Evolutionary conservation across 64 coral and sea anemone genomes (phyloP).

Genomic region (Dendronephthya gigantea): DNA sequence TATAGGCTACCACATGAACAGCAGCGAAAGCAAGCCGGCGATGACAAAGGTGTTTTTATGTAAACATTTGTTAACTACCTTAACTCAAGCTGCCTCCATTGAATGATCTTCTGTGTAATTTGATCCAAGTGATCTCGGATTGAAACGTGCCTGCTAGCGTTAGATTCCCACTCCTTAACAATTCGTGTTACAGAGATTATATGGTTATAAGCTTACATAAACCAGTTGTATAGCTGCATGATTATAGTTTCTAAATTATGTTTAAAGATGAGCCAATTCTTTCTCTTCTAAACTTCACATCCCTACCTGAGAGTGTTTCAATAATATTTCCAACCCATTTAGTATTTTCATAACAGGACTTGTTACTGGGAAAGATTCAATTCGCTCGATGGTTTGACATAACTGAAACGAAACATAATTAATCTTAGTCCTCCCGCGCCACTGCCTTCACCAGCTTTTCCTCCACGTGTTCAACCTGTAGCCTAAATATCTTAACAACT

Average conservation of each 20-base stretch:
- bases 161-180: conserved; percentile 75
- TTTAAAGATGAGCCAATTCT: no score
- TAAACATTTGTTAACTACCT: no score
- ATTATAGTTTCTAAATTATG: no score
- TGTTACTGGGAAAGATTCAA: conserved; percentile 63
- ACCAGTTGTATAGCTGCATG: no score
- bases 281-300: not conserved
- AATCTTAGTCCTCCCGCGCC: not conserved
- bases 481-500: no score
- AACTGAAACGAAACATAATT: conserved; percentile 36
- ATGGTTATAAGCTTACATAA: no score
- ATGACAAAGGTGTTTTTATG: no score
- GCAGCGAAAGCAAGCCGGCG: no score
- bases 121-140: conserved; percentile 59
- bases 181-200: not conserved
- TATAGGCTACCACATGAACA: no score
- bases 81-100: conserved; percentile 80
- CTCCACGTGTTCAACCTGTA: no score
- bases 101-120: conserved; percentile 64
- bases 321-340: conserved; percentile 69
- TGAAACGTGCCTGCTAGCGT: conserved; percentile 76
- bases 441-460: no score
- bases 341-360: conserved; percentile 92
- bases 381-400: conserved; percentile 40
- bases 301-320: conserved; percentile 81